Percentiles rank a stretch among this genome's conserved stretches.
These are phyloP conservation scores for Takifugu rubripes DNA, from an alignment of 2,797 vertebrate genomes.

Conservation along the genomic window DNA sequence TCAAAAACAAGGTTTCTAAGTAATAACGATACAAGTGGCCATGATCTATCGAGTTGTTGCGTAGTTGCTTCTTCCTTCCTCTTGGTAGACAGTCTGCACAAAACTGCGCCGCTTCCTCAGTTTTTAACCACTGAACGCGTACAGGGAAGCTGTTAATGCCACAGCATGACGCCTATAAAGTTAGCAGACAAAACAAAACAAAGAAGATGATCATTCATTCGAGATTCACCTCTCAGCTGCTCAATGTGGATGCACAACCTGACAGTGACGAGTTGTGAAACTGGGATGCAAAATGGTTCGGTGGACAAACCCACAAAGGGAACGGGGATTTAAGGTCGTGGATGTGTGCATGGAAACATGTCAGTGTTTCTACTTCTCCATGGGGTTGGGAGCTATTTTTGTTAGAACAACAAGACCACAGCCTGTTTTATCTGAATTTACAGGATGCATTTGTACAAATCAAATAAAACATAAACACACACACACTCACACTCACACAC, in stretches of 20 bases:
- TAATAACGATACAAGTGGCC: slow-evolving; percentile 35
- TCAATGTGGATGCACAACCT: background rate
- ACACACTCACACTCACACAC: no score
- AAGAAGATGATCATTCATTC: no score
- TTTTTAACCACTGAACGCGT: slow-evolving; percentile 24
- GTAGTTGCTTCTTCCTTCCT: slow-evolving; percentile 69
- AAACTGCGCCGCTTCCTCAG: slow-evolving; percentile 57
- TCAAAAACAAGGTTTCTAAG: slow-evolving; percentile 9
- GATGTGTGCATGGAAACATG: no score
- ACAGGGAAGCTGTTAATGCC: slow-evolving; percentile 15
- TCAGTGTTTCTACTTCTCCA: no score
- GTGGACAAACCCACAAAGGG: slow-evolving; percentile 55
- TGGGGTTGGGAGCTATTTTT: no score
- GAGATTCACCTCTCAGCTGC: no score
- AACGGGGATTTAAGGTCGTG: slow-evolving; percentile 15
- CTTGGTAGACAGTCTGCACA: slow-evolving; percentile 56
- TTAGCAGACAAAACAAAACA: background rate
- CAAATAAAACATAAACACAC: no score
- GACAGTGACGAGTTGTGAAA: slow-evolving; percentile 43
- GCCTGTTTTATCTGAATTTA: no score
- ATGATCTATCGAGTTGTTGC: slow-evolving; percentile 9
- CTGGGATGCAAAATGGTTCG: slow-evolving; percentile 33
- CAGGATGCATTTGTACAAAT: no score
- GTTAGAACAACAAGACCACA: no score
- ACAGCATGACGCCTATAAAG: slow-evolving; percentile 17